Evolutionary conservation across 2,113 vertebrate species (phyloP).

Genomic region (Athene cunicularia): DNA sequence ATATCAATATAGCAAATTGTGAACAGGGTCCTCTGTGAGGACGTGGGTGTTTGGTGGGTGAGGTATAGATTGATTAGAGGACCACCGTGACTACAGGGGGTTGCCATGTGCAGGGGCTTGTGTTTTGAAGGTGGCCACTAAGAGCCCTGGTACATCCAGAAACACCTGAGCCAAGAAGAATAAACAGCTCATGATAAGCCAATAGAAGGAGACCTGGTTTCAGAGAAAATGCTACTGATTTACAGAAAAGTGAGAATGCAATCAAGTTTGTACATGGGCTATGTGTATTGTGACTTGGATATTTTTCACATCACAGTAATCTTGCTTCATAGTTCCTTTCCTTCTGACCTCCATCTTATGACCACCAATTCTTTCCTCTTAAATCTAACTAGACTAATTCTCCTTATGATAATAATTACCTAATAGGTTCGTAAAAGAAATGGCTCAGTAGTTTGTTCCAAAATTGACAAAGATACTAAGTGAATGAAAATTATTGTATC

Average conservation of each 20-base stretch:
- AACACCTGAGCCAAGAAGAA: not conserved
- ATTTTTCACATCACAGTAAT: slow-evolving; percentile 17
- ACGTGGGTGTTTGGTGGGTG: not conserved
- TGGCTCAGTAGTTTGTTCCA: slow-evolving; percentile 36
- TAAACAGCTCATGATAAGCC: not conserved
- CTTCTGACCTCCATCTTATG: slow-evolving; percentile 8
- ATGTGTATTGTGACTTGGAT: not conserved
- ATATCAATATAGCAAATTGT: not conserved
- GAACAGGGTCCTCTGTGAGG: not conserved
- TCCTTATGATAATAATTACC: slow-evolving; percentile 41
- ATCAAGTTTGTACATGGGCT: not conserved
- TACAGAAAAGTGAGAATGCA: not conserved
- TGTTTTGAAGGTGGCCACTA: not conserved
- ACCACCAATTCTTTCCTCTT: slow-evolving; percentile 40
- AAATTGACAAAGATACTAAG: slow-evolving; percentile 55
- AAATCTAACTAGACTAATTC: slow-evolving; percentile 45
- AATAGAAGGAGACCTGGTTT: not conserved
- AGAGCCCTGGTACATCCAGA: not conserved
- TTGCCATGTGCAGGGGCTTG: not conserved
- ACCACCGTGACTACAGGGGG: accelerated
- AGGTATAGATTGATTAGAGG: not conserved
- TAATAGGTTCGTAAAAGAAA: slow-evolving; percentile 62
- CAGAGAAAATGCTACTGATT: not conserved
- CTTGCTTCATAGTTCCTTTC: slow-evolving; percentile 39
- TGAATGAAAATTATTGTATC: slow-evolving; percentile 57